A percentile compares a stretch with the other conserved stretches of the same genome.
Conservation (phyloP, 2,113 vertebrate species). For the Cyphomyrus plagiostoma region DNA sequence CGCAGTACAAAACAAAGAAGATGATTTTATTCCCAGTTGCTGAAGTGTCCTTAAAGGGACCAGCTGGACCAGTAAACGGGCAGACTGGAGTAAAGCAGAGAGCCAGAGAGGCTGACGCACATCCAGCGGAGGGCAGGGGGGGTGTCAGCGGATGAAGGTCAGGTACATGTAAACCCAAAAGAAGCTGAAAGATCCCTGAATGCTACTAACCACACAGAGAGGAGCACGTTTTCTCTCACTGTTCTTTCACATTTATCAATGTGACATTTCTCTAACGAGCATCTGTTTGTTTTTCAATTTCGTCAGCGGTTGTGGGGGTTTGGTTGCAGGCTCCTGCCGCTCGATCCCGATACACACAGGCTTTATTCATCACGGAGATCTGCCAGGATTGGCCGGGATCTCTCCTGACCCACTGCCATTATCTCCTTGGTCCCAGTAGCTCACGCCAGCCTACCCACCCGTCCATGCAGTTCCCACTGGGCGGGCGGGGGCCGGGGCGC, state of each 20-base stretch:
- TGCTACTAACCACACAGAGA: not conserved
- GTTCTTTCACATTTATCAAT: not conserved
- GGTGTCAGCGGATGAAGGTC: not conserved
- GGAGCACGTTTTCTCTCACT: not conserved
- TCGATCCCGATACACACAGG: not conserved
- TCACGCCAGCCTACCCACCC: not conserved
- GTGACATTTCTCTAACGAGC: not conserved
- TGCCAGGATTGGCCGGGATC: not conserved
- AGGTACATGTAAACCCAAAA: not conserved
- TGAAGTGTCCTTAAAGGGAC: not conserved
- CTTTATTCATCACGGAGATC: not conserved
- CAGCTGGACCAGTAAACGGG: not conserved
- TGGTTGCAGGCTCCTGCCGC: not conserved
- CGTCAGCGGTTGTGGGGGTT: not conserved
- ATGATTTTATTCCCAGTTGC: not conserved
- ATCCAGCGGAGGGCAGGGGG: not conserved
- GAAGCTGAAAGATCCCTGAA: not conserved
- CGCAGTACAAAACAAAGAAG: not conserved
- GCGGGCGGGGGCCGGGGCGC: too few species aligned
- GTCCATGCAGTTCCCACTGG: not conserved
- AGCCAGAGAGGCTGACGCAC: not conserved
- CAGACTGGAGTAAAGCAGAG: not conserved
- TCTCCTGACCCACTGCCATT: not conserved
- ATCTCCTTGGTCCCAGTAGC: not conserved
- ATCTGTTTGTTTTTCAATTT: not conserved